Evolutionary conservation across 64 coral and sea anemone genomes (phyloP), one percentile per base, ranked within the genome.

Genomic region (Hydrozoanthus tunicans): DNA sequence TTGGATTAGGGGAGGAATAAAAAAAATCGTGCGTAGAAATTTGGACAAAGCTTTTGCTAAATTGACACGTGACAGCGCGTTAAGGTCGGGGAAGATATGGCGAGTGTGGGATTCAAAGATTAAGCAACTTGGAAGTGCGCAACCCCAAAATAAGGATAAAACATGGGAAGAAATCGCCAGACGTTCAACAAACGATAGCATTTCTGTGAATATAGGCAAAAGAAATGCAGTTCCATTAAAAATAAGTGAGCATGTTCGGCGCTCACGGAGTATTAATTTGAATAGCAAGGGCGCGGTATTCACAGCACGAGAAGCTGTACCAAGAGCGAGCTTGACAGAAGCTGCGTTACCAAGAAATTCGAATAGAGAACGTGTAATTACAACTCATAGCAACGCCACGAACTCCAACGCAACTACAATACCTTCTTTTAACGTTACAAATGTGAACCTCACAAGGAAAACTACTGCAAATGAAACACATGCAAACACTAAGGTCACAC

Each of bases 61-160:
- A n/a, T 73, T 43, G 6, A 12, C 24, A 58, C 14, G 51, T 24
- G 56, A 67, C 26, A 66, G 26, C 23, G 6, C 51, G 27, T 65
- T 9, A 1, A 83, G 54, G 20, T 66, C 51, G 6, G 26, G 12
- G 13, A 68, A 56, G 7, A 53, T 55, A 15, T 9, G 14, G 15
- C 4, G 11, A 12, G 13, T 68, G 14, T 66, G 23, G 81, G 25
- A 3, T 68, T n/a, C 5, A 66, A 83, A 68, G 77, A 2, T 27
- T 1, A 79, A 79, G 11, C 77, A 79, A 1, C 53, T 27, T n/a
- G 5, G 6, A 57, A 24, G 11, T 11, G 13, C 20, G 53, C 77
- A 79, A 79, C 54, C 77, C 77, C 52, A 79, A 56, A 79, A 79
- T 17, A 55, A 77, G 62, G 62, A 2, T 51, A 53, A 79, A 79